Evolutionary conservation across 1,140 invertebrate genomes (phyloP), one percentile per base, ranked within the genome.

Genomic region (Physella acuta): DNA sequence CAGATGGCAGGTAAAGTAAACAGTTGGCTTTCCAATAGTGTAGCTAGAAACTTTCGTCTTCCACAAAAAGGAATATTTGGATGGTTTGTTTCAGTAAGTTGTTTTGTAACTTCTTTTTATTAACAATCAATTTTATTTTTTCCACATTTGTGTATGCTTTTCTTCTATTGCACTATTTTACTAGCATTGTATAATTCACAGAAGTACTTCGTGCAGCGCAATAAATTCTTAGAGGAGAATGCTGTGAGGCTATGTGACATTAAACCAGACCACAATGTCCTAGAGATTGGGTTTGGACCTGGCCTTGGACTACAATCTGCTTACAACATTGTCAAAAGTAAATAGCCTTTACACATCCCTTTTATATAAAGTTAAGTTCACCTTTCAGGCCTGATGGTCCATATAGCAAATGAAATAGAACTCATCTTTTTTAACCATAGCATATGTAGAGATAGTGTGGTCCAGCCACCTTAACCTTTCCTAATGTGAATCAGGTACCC

Each of bases 281-380:
- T 79, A 16, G 77, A 79, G 49, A 68, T 79, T 14, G 78, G 78
- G 0, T 79, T 78, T 72, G 78, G 78, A 36, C 71, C 75, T 3
- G 78, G 78, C 5, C 4, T 73, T 33, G 78, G 78, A 8, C 39
- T 79, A 4, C n/a, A 76, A 34, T 68, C 60, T 58, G 77, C 78
- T 17, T 71, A 66, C 28, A 68, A 75, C 28, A 65, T 66, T 60
- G 59, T 79, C 4, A 73, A 78, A 74, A 72, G 78, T 78, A 49
- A 52, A 55, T 24, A 55, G 5, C 20, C 20, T 8, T 44, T 44
- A 20, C 39, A 44, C 8, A 44, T 44, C 8, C 39, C 39, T 31
- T 56, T 30, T 56, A 56, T 56, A 4, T 58, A 34, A 33, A 3
- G 20, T 33, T 34, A 44, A 8, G 36, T 58, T 58, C 36, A 20